Conservation (phyloP, 2,888 invertebrate genomes). For the Drosophila formosana region DNA sequence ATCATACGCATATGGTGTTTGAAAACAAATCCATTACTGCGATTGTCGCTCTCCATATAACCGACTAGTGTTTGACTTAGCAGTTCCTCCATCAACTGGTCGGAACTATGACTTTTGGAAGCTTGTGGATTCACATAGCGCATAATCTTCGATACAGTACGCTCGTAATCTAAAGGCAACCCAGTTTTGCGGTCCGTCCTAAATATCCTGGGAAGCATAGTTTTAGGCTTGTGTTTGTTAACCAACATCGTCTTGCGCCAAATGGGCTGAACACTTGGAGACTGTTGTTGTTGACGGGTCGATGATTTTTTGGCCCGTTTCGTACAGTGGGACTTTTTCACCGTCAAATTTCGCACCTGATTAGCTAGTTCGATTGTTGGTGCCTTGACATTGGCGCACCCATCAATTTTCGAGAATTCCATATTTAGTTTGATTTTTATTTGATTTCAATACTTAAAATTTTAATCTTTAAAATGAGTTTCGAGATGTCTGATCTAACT, state of each 20-base stretch:
- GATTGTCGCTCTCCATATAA: constrained; percentile 2
- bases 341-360: not conserved
- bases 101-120: constrained; percentile 12
- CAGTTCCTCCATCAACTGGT: constrained; percentile 35
- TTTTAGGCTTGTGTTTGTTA: constrained; percentile 20
- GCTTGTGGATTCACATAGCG: constrained; percentile 62
- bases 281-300: not conserved
- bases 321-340: constrained; percentile 2
- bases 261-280: constrained; percentile 8
- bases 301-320: not conserved
- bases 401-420: not conserved
- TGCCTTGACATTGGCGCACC: not conserved
- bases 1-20: constrained; percentile 18
- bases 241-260: constrained; percentile 55
- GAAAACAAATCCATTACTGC: not conserved
- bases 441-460: constrained; percentile 16
- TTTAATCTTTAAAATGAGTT: constrained; percentile 4
- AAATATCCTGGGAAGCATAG: constrained; percentile 47
- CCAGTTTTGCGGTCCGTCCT: constrained; percentile 58
- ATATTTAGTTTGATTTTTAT: constrained; percentile 9
- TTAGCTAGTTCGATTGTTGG: constrained; percentile 2
- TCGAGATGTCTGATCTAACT: not conserved
- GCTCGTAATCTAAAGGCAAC: constrained; percentile 63
- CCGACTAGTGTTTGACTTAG: constrained; percentile 32
- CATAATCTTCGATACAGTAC: constrained; percentile 63